Base-by-base conservation (phyloP, 2,113 vertebrate genomes). In the Leucoraja erinaceus region DNA sequence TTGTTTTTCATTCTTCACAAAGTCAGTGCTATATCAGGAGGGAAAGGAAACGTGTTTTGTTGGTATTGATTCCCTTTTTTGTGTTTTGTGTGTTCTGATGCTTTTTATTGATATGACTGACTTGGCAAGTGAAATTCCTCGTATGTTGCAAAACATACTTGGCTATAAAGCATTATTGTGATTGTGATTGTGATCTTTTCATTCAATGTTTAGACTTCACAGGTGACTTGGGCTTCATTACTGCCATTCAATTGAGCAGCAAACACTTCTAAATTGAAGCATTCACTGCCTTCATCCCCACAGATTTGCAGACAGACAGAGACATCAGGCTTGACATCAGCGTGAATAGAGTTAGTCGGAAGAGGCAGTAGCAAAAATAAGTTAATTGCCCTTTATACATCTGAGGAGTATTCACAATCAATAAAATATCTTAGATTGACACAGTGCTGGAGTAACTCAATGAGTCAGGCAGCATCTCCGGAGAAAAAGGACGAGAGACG, bases 221-320 rank as follows among this genome's bases (percentile, higher is more conserved):
- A 88, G 31, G 11, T 11, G 63, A 88, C 59, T 63, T 88, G 83
- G 83, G 59, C 61, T n/a, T 63, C 31, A 88, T 63, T 88, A 63
- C 83, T 88, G 63, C n/a, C 59, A 88, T 88, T 86, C 61, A 59
- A 12, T 61, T n/a, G 81, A 86, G 81, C 81, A 86, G 81, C 56
- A 61, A 12, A 31, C 83, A 31, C 28, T 61, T 88, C 63, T 88
- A 63, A 88, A 88, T 88, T 3, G 59, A 88, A 88, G 59, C 83
- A 88, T 63, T 88, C 83, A 63, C n/a, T 31, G 83, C n/a, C n/a
- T 61, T 88, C 83, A 88, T 38, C 56, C 61, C 59, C 4, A n/a
- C 61, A 88, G 59, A 88, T 66, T 88, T 11, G 12, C 59, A 63
- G 83, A 56, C 59, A 88, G n/a, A 63, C 83, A 88, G 28, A 88